These are phyloP conservation scores for Cydia strobilella DNA, from an alignment of 1,140 invertebrate species.

Conservation along the genomic window DNA sequence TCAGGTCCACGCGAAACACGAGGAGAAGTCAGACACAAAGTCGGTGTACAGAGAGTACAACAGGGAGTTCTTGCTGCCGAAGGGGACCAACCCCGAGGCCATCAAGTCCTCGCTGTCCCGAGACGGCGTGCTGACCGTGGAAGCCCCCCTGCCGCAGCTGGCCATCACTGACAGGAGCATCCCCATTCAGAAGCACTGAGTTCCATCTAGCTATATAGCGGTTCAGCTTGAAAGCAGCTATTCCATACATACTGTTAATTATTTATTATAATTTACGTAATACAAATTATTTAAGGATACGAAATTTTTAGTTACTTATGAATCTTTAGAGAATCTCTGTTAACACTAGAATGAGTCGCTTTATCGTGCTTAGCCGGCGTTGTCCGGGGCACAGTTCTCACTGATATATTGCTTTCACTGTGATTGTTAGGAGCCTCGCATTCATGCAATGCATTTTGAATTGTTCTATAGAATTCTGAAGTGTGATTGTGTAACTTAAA, in stretches of 20 bases:
- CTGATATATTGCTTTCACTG: constrained; percentile 68
- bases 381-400: constrained; percentile 53
- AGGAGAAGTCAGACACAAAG: constrained; percentile 96
- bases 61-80: constrained; percentile 95
- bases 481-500: constrained; percentile 32
- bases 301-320: constrained; percentile 69
- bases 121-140: constrained; percentile 95
- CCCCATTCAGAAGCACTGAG: constrained; percentile 79
- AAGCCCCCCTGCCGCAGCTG: constrained; percentile 93
- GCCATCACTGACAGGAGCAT: constrained; percentile 79
- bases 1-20: constrained; percentile 97
- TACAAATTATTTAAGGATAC: constrained; percentile 66
- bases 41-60: constrained; percentile 98
- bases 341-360: constrained; percentile 55
- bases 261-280: constrained; percentile 77
- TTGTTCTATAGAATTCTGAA: constrained; percentile 53
- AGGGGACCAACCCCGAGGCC: constrained; percentile 95
- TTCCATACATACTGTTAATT: constrained; percentile 76
- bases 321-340: constrained; percentile 75
- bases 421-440: constrained; percentile 59
- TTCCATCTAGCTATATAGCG: constrained; percentile 43
- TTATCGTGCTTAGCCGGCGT: constrained; percentile 50
- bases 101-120: constrained; percentile 95
- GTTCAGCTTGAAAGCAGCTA: constrained; percentile 63
- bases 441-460: constrained; percentile 54